Conservation (phyloP, 2,888 invertebrate genomes). For the Agapostemon virescens region DNA sequence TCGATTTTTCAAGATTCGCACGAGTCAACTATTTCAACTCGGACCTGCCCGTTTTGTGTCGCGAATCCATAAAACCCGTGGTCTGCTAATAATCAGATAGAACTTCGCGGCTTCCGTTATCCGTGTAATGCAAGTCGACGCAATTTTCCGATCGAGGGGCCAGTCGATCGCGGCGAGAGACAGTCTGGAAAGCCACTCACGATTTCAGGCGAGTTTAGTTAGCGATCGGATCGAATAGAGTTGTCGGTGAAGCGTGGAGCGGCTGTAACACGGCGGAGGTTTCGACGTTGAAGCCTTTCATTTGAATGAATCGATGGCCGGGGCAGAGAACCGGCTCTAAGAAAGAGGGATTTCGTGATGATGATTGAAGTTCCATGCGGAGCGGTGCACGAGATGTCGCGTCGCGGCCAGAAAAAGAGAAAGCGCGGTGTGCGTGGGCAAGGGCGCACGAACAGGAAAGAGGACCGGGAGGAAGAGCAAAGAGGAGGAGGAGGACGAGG, state of each 20-base stretch:
- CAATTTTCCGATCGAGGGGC: background rate
- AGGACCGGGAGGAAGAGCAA: background rate
- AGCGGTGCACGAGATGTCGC: constrained; percentile 3
- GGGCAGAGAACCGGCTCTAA: background rate
- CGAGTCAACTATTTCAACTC: too few relatives aligned
- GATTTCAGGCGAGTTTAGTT: constrained; percentile 2
- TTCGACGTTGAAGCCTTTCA: constrained; percentile 2
- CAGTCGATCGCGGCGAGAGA: constrained; percentile 5
- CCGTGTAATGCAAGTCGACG: background rate
- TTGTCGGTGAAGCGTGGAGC: background rate
- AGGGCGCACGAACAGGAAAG: background rate
- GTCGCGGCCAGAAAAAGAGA: background rate
- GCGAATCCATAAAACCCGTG: background rate
- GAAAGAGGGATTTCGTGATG: constrained; percentile 20
- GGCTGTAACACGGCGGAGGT: background rate
- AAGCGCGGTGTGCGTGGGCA: background rate
- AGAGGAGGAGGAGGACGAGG: background rate
- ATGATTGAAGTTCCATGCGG: constrained; percentile 4
- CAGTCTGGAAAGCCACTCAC: background rate
- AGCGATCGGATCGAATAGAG: constrained; percentile 6
- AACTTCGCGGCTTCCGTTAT: background rate
- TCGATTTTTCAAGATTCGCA: too few relatives aligned
- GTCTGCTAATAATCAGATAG: background rate
- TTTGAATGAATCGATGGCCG: constrained; percentile 15
- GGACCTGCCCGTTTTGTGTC: too few relatives aligned